Evolutionary conservation across 2,888 invertebrate species (phyloP).

Genomic region (Argyresthia albistria): DNA sequence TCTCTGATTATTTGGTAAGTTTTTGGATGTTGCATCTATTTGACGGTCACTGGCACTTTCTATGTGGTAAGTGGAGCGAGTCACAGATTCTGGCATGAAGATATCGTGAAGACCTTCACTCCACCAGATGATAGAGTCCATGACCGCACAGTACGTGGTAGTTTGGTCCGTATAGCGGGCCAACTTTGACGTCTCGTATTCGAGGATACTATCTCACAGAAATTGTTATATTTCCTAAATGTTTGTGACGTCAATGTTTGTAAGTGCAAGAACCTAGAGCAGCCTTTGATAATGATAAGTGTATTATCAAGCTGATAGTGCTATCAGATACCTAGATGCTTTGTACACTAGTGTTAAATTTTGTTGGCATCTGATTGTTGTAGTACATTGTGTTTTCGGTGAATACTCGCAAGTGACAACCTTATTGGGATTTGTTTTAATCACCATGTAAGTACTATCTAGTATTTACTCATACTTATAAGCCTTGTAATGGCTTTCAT

Average conservation of each 20-base stretch:
- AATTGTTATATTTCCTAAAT: conserved; percentile 27
- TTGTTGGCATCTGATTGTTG: no score
- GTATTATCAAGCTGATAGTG: conserved; percentile 4
- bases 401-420: no score
- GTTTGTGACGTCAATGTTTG: conserved; percentile 49
- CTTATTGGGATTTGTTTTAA: no score
- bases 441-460: no score
- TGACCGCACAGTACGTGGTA: neutral
- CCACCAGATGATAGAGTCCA: neutral
- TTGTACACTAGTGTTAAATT: no score
- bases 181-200: neutral
- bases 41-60: conserved; percentile 41
- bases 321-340: neutral
- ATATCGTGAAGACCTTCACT: neutral
- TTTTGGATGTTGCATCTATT: conserved; percentile 39
- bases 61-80: conserved; percentile 28
- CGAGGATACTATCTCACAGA: neutral
- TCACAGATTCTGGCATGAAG: conserved; percentile 17
- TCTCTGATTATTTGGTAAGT: conserved; percentile 57
- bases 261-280: conserved; percentile 29
- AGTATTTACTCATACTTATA: no score
- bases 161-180: neutral
- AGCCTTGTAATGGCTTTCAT: no score
- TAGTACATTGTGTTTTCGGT: no score
- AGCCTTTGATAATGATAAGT: conserved; percentile 1